phyloP scores from a whole-genome alignment of 2,113 vertebrate genomes.

The Lethenteron camtschaticum region DNA sequence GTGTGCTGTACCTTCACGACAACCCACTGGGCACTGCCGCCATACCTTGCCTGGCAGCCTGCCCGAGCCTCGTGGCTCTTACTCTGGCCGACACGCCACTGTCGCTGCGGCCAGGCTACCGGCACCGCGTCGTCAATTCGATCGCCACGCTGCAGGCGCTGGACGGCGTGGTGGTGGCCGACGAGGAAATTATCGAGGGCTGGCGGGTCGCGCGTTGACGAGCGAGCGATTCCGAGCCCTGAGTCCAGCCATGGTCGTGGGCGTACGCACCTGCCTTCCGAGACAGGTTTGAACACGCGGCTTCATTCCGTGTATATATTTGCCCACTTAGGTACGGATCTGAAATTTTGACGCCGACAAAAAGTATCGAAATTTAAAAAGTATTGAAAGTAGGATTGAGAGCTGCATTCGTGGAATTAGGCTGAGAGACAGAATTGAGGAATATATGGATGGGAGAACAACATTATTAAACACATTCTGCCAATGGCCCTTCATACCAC shows the following conservation, averaged over 20 bases:
- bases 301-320: too few relatives aligned
- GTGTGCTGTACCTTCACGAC: constrained; percentile 26
- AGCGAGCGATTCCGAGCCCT: constrained; percentile 15
- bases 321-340: too few relatives aligned
- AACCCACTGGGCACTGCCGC: constrained; percentile 19
- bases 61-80: constrained; percentile 19
- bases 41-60: constrained; percentile 20
- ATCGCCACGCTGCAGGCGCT: constrained; percentile 24
- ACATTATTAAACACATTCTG: too few relatives aligned
- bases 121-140: constrained; percentile 22
- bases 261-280: too few relatives aligned
- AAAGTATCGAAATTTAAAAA: too few relatives aligned
- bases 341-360: too few relatives aligned
- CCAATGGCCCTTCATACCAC: too few relatives aligned
- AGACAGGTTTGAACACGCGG: too few relatives aligned
- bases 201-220: constrained; percentile 14
- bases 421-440: too few relatives aligned
- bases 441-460: too few relatives aligned
- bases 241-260: constrained; percentile 5
- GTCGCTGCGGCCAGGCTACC: constrained; percentile 24
- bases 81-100: constrained; percentile 26
- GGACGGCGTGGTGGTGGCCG: constrained; percentile 25
- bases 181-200: constrained; percentile 28
- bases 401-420: too few relatives aligned
- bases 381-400: too few relatives aligned